A percentile compares a stretch with the other conserved stretches of the same genome.
Evolutionary conservation across 2,888 invertebrate genomes (phyloP).

Genomic region (Plagiodera versicolora): DNA sequence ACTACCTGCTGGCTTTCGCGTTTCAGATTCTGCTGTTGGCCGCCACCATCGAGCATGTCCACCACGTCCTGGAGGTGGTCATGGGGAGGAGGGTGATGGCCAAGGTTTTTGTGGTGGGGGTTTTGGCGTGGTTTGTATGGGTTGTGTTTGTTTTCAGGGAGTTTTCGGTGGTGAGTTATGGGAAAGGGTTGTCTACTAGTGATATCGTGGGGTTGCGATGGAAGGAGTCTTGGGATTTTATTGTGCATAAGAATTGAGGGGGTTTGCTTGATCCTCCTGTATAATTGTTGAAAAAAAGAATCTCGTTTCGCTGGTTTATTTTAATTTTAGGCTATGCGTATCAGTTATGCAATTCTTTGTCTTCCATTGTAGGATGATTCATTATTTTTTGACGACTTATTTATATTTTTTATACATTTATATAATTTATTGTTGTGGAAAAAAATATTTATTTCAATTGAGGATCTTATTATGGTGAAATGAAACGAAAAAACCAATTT

Average conservation of each 20-base stretch:
- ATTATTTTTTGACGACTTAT: too few species aligned
- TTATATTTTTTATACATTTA: too few species aligned
- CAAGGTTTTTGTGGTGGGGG: constrained; percentile 48
- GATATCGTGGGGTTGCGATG: constrained; percentile 80
- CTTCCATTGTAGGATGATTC: too few species aligned
- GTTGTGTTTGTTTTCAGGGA: constrained; percentile 72
- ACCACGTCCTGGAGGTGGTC: constrained; percentile 56
- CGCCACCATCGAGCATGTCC: constrained; percentile 77
- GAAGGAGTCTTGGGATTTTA: constrained; percentile 95
- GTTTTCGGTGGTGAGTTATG: constrained; percentile 82
- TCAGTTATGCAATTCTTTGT: too few species aligned
- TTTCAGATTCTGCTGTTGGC: constrained; percentile 82
- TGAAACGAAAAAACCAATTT: too few species aligned
- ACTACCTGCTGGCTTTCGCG: constrained; percentile 88
- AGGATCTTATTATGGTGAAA: too few species aligned
- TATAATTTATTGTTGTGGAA: neutral
- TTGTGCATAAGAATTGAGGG: constrained; percentile 76
- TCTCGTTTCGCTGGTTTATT: too few species aligned
- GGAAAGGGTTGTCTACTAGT: constrained; percentile 69
- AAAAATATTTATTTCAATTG: constrained; percentile 1
- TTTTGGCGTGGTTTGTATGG: constrained; percentile 61
- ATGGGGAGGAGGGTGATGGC: constrained; percentile 32
- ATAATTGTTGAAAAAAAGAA: too few species aligned
- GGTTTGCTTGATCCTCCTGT: too few species aligned
- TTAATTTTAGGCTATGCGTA: too few species aligned